Base-by-base conservation (phyloP, 1,140 invertebrate genomes). In the Oedothorax gibbosus region DNA sequence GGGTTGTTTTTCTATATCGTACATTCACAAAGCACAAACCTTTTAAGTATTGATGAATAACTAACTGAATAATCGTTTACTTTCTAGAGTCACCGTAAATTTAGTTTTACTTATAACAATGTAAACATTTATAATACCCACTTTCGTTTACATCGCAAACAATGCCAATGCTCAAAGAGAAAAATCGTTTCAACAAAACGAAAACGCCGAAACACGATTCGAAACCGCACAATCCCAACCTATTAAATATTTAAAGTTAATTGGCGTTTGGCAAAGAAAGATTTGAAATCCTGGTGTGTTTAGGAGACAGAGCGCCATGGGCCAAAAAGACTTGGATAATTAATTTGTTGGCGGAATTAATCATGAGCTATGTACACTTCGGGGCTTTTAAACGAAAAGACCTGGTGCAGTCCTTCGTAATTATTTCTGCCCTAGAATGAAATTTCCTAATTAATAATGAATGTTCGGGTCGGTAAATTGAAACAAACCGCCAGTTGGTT, bases 361-460 rank as follows among this genome's bases (percentile, higher is more conserved):
- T 82, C 80, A 82, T 82, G 80, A 82, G 80, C 60, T 64, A 72
- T 82, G 80, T 82, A 82, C 80, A 82, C 80, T 82, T 82, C 69
- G 20, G 80, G 69, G 57, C 68, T 80, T 80, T 80, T 71, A 66
- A 53, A 72, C 80, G 69, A 72, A 82, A 69, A 18, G 80, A 73
- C 64, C 66, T 64, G 35, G 35, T 35, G 35, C 35, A 35, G 35
- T 35, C 35, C 35, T 35, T 35, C 56, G 80, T 73, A 82, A 82
- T 82, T 82, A 82, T 82, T 82, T 82, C 73, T 73, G 80, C 68
- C 35, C 35, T 68, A 56, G 80, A 65, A 82, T 73, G 69, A 82
- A 82, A 72, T 82, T 82, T 50, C 35, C 80, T 82, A 82, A 82
- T 82, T 82, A 82, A 82, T 82, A 82, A 82, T 82, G 80, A 82